Evolutionary conservation across 1,140 invertebrate genomes (phyloP).

Genomic region (Chlorops oryzae): DNA sequence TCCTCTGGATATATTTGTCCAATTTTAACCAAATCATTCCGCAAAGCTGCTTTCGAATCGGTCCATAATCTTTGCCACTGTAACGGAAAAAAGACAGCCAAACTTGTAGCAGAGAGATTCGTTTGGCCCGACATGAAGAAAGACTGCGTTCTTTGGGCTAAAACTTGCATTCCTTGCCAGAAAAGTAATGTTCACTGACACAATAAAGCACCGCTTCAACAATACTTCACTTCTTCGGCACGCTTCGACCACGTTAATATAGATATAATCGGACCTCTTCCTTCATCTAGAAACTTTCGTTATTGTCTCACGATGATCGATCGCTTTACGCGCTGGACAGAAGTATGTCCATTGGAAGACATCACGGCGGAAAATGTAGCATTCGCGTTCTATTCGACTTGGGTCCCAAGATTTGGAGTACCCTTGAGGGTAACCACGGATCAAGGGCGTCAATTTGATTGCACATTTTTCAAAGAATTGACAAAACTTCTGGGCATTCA

Average conservation of each 20-base stretch:
- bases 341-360: conserved; percentile 23
- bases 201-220: conserved; percentile 4
- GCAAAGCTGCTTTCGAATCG: conserved; percentile 22
- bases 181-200: conserved; percentile 24
- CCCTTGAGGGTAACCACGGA: conserved; percentile 32
- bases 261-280: no score
- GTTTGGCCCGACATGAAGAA: conserved; percentile 36
- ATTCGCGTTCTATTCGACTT: conserved; percentile 28
- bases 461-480: conserved; percentile 21
- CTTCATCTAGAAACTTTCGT: not conserved
- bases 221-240: not conserved
- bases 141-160: conserved; percentile 15
- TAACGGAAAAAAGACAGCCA: conserved; percentile 16
- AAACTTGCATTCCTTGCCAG: conserved; percentile 27
- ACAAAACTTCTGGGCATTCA: conserved; percentile 16
- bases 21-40: conserved; percentile 22
- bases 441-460: conserved; percentile 36
- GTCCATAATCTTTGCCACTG: conserved; percentile 31
- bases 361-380: conserved; percentile 35
- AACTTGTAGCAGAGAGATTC: conserved; percentile 20
- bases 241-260: conserved; percentile 22
- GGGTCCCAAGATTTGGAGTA: conserved; percentile 38
- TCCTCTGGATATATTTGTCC: conserved; percentile 16
- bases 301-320: conserved; percentile 30
- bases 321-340: conserved; percentile 30